A percentile compares a stretch with the other conserved stretches of the same genome.
phyloP scores from a whole-genome alignment of 2,888 invertebrate genomes.

The Agonopterix subpropinquella region DNA sequence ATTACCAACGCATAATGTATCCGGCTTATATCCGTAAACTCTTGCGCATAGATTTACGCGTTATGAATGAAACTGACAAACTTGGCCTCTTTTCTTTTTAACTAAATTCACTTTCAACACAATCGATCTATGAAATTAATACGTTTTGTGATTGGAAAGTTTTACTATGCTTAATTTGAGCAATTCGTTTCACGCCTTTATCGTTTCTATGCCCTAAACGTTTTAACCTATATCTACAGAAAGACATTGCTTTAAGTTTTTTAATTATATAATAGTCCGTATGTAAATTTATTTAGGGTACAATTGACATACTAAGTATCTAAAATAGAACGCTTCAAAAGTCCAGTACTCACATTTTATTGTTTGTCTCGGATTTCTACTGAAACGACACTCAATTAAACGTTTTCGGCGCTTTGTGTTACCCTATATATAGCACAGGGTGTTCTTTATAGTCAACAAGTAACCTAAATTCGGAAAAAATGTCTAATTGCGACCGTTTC shows the following conservation, averaged over 20 bases:
- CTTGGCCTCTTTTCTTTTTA: conserved; percentile 14
- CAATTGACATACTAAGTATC: too few relatives aligned
- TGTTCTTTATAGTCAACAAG: conserved; percentile 31
- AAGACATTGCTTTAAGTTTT: too few relatives aligned
- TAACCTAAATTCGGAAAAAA: conserved; percentile 43
- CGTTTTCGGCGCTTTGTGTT: not conserved
- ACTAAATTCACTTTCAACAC: conserved; percentile 3
- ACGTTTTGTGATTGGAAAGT: not conserved
- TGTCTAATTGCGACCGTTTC: conserved; percentile 31
- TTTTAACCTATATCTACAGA: too few relatives aligned
- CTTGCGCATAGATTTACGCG: not conserved
- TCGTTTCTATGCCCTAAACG: too few relatives aligned
- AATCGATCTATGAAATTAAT: conserved; percentile 1
- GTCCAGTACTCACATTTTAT: too few relatives aligned
- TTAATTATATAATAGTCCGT: too few relatives aligned
- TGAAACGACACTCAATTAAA: too few relatives aligned
- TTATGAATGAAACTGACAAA: conserved; percentile 12
- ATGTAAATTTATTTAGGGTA: too few relatives aligned
- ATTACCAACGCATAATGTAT: not conserved
- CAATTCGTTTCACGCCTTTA: not conserved
- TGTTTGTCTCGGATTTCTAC: too few relatives aligned
- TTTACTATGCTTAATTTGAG: not conserved
- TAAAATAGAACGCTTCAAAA: too few relatives aligned
- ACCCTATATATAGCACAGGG: not conserved
- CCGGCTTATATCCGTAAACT: not conserved